Conservation (phyloP, 2,888 invertebrate species). For the Acanthosepion lycidas region DNA sequence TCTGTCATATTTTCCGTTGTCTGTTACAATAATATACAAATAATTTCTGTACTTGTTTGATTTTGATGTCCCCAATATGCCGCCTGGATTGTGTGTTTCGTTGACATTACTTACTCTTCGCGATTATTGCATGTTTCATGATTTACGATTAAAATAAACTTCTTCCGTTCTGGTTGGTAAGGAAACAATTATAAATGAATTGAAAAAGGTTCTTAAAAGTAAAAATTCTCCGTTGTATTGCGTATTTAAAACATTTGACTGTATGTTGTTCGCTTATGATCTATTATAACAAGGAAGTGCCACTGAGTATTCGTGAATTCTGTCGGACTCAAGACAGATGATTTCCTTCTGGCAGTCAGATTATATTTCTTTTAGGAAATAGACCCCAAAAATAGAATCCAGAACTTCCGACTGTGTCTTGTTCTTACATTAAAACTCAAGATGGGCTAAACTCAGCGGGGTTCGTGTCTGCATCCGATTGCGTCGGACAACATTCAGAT, state of each 20-base stretch:
- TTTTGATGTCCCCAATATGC: too few relatives aligned
- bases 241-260: neutral
- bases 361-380: neutral
- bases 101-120: neutral
- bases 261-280: neutral
- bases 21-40: too few relatives aligned
- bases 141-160: neutral
- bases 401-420: neutral
- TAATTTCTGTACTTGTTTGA: too few relatives aligned
- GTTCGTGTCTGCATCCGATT: neutral
- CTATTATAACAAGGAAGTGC: neutral
- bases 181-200: neutral
- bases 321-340: neutral
- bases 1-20: too few relatives aligned
- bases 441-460: neutral
- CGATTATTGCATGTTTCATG: neutral
- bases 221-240: neutral
- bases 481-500: neutral
- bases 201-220: neutral
- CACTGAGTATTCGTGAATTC: neutral
- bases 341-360: neutral
- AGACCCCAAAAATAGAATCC: neutral
- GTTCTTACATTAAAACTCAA: neutral
- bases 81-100: neutral
- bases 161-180: neutral